Conservation (phyloP, 2,113 vertebrate genomes). For the Todiramphus saurophagus region DNA sequence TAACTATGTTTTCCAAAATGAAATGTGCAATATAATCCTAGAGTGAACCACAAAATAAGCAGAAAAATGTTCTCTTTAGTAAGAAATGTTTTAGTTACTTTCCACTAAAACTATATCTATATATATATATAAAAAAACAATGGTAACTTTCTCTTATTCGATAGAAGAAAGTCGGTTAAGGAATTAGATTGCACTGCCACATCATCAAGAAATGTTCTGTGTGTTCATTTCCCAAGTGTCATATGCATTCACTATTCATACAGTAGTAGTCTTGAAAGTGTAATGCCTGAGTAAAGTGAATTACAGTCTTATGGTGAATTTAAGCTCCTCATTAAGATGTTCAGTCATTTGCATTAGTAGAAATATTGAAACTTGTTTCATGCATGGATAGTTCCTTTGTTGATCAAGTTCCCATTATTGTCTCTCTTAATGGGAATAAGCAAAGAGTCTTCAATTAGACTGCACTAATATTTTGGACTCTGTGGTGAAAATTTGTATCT, state of each 20-base stretch:
- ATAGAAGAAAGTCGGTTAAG: background rate
- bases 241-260: background rate
- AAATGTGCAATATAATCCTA: background rate
- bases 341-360: conserved; percentile 2
- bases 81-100: background rate
- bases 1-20: background rate
- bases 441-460: background rate
- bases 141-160: background rate
- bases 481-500: background rate
- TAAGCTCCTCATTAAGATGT: conserved; percentile 23
- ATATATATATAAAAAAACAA: background rate
- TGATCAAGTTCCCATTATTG: background rate
- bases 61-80: background rate
- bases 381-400: conserved; percentile 18
- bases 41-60: background rate
- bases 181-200: background rate
- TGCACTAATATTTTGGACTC: background rate
- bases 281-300: background rate
- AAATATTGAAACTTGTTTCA: conserved; percentile 19
- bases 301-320: background rate
- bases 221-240: background rate
- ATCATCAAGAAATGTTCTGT: background rate
- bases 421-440: background rate
- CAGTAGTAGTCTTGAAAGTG: background rate
- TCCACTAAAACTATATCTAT: background rate